Evolutionary conservation across 2,888 invertebrate species (phyloP).

Genomic region (Aphelenchoides bicaudatus): DNA sequence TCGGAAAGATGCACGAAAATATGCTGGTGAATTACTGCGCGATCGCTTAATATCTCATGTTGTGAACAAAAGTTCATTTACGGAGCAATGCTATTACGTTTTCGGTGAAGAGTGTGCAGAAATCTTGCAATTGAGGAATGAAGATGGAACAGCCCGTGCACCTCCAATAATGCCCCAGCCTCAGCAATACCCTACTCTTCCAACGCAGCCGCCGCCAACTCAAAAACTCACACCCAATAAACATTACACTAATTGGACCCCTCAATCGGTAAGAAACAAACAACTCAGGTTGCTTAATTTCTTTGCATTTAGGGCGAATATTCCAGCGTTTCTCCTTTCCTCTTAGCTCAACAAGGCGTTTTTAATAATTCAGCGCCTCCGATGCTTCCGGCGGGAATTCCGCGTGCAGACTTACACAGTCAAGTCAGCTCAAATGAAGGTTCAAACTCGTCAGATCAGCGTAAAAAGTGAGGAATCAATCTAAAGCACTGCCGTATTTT

Average conservation of each 20-base stretch:
- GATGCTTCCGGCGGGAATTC: slow-evolving; percentile 31
- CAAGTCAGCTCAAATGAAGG: slow-evolving; percentile 51
- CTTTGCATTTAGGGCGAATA: slow-evolving; percentile 43
- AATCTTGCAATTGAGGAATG: neutral
- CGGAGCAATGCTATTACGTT: slow-evolving; percentile 52
- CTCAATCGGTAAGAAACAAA: neutral
- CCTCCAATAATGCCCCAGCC: slow-evolving; percentile 12
- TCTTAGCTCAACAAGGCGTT: too few species aligned
- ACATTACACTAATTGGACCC: slow-evolving; percentile 13
- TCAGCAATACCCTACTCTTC: neutral
- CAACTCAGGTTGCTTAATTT: neutral
- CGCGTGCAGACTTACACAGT: slow-evolving; percentile 31
- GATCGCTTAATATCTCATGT: slow-evolving; percentile 52
- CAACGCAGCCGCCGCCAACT: slow-evolving; percentile 1
- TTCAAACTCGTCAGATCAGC: slow-evolving; percentile 43
- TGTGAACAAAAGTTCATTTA: slow-evolving; percentile 54
- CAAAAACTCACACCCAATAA: too few species aligned
- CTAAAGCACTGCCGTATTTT: neutral
- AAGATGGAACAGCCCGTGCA: slow-evolving; percentile 10
- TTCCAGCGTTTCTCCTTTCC: too few species aligned
- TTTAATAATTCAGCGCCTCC: slow-evolving; percentile 23
- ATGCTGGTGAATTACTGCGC: slow-evolving; percentile 46
- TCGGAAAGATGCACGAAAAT: slow-evolving; percentile 43
- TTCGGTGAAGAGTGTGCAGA: slow-evolving; percentile 41
- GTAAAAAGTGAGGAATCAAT: slow-evolving; percentile 38